Percentiles rank a stretch among this genome's conserved stretches.
Evolutionary conservation across 2,113 vertebrate species (phyloP).

Genomic region (Tragelaphus imberbis): DNA sequence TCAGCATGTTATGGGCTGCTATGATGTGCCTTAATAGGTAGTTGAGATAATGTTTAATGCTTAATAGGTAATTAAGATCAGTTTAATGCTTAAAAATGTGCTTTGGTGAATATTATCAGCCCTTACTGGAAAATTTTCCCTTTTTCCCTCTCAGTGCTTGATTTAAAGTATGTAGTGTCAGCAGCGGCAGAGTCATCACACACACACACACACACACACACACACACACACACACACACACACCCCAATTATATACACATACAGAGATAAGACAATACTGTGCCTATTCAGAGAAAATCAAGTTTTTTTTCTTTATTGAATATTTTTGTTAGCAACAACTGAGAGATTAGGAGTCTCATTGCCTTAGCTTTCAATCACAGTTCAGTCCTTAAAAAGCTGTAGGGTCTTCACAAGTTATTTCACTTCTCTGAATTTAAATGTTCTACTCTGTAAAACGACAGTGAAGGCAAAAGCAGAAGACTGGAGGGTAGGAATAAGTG

Average conservation of each 20-base stretch:
- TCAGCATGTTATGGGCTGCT: too few species aligned
- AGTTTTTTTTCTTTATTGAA: neutral
- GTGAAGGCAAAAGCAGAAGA: neutral
- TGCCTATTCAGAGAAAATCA: neutral
- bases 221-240: neutral
- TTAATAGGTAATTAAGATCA: neutral
- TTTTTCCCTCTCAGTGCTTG: neutral
- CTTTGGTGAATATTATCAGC: neutral
- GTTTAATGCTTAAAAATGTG: neutral
- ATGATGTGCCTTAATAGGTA: fast-evolving
- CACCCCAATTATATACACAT: neutral
- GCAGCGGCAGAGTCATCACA: neutral
- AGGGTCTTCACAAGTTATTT: neutral
- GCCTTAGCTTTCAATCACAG: neutral
- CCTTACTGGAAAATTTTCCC: neutral
- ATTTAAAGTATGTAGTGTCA: neutral
- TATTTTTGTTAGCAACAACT: neutral
- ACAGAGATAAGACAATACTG: neutral
- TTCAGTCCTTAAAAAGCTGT: neutral
- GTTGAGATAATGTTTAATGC: neutral
- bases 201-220: neutral
- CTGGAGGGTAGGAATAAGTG: fast-evolving
- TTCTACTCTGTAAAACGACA: neutral
- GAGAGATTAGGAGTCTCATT: neutral
- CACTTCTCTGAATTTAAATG: neutral